A percentile compares a stretch with the other conserved stretches of the same genome.
Conservation (phyloP, 2,797 vertebrate species). For the Pipistrellus kuhlii region DNA sequence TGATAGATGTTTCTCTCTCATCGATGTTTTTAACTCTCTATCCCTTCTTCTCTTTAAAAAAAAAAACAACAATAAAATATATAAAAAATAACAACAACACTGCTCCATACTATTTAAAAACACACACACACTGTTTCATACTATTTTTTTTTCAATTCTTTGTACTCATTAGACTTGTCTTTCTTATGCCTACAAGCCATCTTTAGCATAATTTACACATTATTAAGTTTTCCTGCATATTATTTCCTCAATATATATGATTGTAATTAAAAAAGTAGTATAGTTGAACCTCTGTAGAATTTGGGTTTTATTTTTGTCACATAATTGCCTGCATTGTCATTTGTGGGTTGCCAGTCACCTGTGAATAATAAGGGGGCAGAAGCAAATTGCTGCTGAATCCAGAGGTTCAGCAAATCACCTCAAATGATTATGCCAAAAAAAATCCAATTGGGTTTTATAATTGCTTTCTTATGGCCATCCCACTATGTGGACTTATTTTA, state of each 20-base stretch:
- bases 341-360: slow-evolving; percentile 44
- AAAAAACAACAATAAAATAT: no score
- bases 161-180: neutral
- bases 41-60: no score
- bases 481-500: slow-evolving; percentile 45
- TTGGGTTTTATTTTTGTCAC: slow-evolving; percentile 62
- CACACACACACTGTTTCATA: neutral
- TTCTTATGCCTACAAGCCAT: neutral
- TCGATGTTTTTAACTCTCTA: no score
- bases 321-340: neutral
- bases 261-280: slow-evolving; percentile 3
- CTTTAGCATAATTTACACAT: neutral
- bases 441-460: slow-evolving; percentile 49
- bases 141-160: slow-evolving; percentile 21
- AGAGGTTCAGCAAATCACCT: slow-evolving; percentile 56
- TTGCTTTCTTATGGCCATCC: slow-evolving; percentile 57
- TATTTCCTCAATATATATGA: neutral
- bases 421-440: slow-evolving; percentile 51
- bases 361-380: slow-evolving; percentile 59
- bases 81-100: neutral
- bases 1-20: no score
- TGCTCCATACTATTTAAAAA: neutral
- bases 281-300: slow-evolving; percentile 6
- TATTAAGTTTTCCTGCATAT: slow-evolving; percentile 17
- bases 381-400: slow-evolving; percentile 46